phyloP scores from a whole-genome alignment of 2,113 vertebrate genomes.

The Engraulis encrasicolus region DNA sequence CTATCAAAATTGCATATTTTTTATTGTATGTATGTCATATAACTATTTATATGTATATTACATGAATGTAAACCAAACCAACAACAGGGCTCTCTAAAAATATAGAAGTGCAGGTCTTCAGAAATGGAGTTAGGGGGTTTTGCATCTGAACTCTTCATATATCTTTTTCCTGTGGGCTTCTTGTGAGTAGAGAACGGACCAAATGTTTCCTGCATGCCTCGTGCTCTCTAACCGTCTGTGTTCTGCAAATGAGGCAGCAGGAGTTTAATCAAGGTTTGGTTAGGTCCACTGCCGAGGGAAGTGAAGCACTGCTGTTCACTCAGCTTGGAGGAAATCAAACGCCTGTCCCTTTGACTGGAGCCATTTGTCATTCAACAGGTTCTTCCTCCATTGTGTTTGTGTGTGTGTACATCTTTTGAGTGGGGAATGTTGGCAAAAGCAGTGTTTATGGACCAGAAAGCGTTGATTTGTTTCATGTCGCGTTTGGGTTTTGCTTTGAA shows the following conservation, averaged over 20 bases:
- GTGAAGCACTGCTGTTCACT: background rate
- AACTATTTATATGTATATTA: too few species aligned
- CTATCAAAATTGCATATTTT: too few species aligned
- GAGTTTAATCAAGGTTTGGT: background rate
- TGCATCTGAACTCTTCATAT: slow-evolving; percentile 25
- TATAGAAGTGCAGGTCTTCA: too few species aligned
- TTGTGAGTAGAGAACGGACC: background rate
- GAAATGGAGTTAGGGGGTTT: slow-evolving; percentile 29
- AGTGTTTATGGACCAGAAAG: background rate
- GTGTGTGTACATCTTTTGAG: background rate
- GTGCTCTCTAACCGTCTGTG: background rate
- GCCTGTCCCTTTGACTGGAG: background rate
- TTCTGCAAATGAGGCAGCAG: too few species aligned
- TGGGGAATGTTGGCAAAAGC: background rate
- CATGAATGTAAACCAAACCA: too few species aligned
- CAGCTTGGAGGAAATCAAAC: background rate
- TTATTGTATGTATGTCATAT: too few species aligned
- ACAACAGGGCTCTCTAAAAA: too few species aligned
- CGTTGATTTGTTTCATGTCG: background rate
- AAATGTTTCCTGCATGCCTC: background rate
- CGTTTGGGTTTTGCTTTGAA: background rate
- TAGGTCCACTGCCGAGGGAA: background rate
- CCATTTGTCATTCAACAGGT: background rate
- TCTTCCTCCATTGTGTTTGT: background rate
- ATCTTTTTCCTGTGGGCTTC: slow-evolving; percentile 33